phyloP scores from a whole-genome alignment of 1,140 invertebrate genomes.

The Homalodisca vitripennis region DNA sequence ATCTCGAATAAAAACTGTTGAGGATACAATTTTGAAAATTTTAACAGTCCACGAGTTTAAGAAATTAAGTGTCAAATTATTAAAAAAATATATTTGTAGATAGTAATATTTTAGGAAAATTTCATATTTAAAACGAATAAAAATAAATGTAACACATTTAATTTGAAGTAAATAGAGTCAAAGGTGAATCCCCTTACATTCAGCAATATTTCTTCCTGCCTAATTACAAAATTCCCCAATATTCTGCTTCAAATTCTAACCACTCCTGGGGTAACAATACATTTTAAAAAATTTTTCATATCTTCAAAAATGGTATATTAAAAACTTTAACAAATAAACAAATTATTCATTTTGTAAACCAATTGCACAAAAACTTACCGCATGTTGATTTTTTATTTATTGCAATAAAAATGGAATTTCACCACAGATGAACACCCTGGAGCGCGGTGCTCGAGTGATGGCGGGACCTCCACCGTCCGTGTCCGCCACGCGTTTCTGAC shows the following conservation, averaged over 20 bases:
- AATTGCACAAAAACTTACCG: neutral
- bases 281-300: neutral
- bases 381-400: no score
- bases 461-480: constrained; percentile 1
- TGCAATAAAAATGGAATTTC: neutral
- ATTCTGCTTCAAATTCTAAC: neutral
- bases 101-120: no score
- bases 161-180: neutral
- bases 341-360: neutral
- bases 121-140: no score
- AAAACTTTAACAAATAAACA: neutral
- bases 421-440: neutral
- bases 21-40: no score
- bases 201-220: neutral
- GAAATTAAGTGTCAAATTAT: no score
- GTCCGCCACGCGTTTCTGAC: constrained; percentile 34
- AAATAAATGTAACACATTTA: no score
- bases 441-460: neutral
- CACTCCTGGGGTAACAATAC: neutral
- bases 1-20: no score
- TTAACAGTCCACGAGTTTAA: no score
- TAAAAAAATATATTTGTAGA: no score
- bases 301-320: neutral
- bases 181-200: neutral
- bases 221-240: neutral